These are phyloP conservation scores for Hydriomena furcata DNA, from an alignment of 2,888 invertebrate genomes.

Conservation along the genomic window DNA sequence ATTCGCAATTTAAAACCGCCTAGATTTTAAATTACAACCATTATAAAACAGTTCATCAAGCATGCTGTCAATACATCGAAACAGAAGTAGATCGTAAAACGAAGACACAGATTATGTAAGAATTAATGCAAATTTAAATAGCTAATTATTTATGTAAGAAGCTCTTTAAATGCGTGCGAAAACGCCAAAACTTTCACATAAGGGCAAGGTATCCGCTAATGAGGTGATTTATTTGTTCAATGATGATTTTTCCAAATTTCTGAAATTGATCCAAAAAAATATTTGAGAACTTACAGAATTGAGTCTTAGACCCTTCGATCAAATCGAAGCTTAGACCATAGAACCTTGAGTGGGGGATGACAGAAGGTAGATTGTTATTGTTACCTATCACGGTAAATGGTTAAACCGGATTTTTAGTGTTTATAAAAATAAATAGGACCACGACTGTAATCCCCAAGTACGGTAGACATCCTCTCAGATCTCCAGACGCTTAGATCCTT, in stretches of 20 bases:
- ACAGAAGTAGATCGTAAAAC: constrained; percentile 7
- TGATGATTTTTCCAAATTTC: constrained; percentile 1
- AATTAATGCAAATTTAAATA: constrained; percentile 2
- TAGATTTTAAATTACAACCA: constrained; percentile 7
- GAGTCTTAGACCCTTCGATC: too few relatives aligned
- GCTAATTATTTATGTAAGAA: constrained; percentile 27
- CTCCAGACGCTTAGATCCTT: too few relatives aligned
- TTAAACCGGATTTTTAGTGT: too few relatives aligned
- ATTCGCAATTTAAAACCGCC: constrained; percentile 4
- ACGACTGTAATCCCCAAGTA: too few relatives aligned
- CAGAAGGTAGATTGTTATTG: too few relatives aligned
- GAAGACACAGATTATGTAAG: constrained; percentile 4
- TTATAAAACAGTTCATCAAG: constrained; percentile 15
- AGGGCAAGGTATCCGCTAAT: constrained; percentile 14
- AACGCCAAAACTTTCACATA: constrained; percentile 24
- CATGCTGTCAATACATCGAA: constrained; percentile 13
- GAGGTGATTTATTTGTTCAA: constrained; percentile 11
- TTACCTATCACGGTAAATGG: too few relatives aligned
- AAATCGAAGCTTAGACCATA: too few relatives aligned
- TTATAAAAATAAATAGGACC: too few relatives aligned
- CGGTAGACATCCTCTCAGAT: too few relatives aligned
- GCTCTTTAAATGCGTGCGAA: constrained; percentile 15
- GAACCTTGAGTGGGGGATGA: too few relatives aligned
- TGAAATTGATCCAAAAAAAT: not conserved
- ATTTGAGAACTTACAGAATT: too few relatives aligned